Base-by-base conservation (phyloP, 2,888 invertebrate species). In the Athrips mouffetella region DNA sequence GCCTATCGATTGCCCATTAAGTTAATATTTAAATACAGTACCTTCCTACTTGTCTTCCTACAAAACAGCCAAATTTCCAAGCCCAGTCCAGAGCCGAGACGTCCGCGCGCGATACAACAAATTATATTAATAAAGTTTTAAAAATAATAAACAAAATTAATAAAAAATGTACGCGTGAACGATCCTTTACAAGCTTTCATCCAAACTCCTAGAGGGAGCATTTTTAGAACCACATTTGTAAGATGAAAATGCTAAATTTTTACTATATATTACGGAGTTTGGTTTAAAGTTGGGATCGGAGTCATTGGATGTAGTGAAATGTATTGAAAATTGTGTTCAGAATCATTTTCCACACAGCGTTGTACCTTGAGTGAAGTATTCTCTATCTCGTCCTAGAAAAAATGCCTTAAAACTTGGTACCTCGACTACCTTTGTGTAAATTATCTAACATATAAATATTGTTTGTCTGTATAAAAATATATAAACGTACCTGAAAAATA, bases 101-200 rank as follows among this genome's bases (percentile, higher is more conserved):
- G 58, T 45, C 57, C 55, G 58, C 79, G 82, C 83, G 75, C 82
- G 59, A 70, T 76, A 88, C 87, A 87, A 86, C 87, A 88, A 86
- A 88, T 86, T 87, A 87, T 88, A 87, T 87, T 80, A 83, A 82
- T 86, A 86, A 87, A 68, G 83, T 86, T 87, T 86, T 84, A 86
- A 79, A 47, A 83, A 79, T 85, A 82, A 83, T 83, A 86, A 84
- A 77, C 76, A 76, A 79, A 83, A 80, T 77, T 76, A 82, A 80
- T 78, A 80, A 82, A 80, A 85, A 83, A 67, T 85, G 85, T 88
- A 84, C 75, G 81, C 78, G 76, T 80, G 84, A 65, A 60, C 74
- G 80, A 78, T 68, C 65, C 52, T 21, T 7, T 20, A 7, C 49
- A 56, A 50, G 61, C 61, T 53, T 49, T 52, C 54, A 63, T 67